Evolutionary conservation across 2,888 invertebrate genomes (phyloP), one percentile per base, ranked within the genome.

Genomic region (Diplazon laetatorius): DNA sequence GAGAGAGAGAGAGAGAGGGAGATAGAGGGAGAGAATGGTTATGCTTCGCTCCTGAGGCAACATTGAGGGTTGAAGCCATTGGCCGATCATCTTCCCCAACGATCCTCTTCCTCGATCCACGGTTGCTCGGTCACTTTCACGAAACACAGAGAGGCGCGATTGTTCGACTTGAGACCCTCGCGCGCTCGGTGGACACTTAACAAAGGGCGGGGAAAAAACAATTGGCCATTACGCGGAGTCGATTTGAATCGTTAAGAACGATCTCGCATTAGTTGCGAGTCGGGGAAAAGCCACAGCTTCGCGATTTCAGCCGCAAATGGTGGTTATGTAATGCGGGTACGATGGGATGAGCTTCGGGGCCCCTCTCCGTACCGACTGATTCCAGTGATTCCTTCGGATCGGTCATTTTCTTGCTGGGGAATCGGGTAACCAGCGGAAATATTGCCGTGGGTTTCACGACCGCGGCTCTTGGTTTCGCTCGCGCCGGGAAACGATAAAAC

Each of bases 191-290:
- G 46, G 16, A 12, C 5, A 10, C 9, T 22, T 52, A 55, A 25
- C 35, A 57, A n/a, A 14, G 57, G n/a, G 18, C 1, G n/a, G n/a
- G n/a, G 18, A 62, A 68, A 71, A 55, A 71, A 71, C 55, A 78
- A 78, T 68, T 75, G 71, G 42, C 75, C 62, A 71, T 71, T 74
- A 55, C 39, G 70, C 48, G 30, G 52, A 71, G 70, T 75, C 63
- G 71, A 78, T 78, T 78, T 55, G 46, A 78, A 71, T 78, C 52
- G 75, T 78, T 75, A 62, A 71, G 48, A 52, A 65, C 46, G 60
- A 71, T 71, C 62, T 60, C 50, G 76, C 71, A 60, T 60, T 65
- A 35, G 44, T 20, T 52, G 22, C 2, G 6, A 16, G 52, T 42
- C 18, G 52, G 14, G 52, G 42, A n/a, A 42, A 46, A 39, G 25